phyloP scores from a whole-genome alignment of 1,140 invertebrate genomes.

The Archivesica marissinica region DNA sequence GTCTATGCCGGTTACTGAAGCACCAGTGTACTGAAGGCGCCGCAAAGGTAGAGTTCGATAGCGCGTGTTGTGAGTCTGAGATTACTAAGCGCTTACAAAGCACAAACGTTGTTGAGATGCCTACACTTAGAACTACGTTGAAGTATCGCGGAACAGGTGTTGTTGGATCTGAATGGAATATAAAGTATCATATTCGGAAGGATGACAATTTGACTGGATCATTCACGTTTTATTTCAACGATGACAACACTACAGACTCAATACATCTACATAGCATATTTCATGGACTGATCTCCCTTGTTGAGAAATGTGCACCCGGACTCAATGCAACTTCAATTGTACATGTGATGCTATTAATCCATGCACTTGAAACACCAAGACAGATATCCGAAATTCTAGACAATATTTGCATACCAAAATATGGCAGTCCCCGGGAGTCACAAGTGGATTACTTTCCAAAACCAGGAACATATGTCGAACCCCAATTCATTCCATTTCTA shows the following conservation, averaged over 20 bases:
- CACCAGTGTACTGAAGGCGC: neutral
- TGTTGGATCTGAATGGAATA: neutral
- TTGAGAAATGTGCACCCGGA: neutral
- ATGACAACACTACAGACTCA: neutral
- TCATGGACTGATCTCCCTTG: neutral
- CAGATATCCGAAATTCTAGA: conserved; percentile 12
- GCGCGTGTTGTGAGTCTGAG: neutral
- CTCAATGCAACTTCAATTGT: neutral
- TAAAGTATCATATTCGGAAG: neutral
- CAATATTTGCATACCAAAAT: neutral
- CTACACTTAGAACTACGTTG: neutral
- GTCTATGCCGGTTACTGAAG: conserved; percentile 3
- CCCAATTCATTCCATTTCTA: conserved; percentile 39
- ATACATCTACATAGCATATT: neutral
- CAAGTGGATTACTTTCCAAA: conserved; percentile 24
- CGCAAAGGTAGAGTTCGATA: neutral
- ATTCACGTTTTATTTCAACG: neutral
- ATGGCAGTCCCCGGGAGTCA: neutral
- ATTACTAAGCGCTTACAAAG: neutral
- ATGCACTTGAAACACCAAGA: neutral
- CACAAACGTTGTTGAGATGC: neutral
- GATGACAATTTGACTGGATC: neutral
- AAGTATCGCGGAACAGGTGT: neutral
- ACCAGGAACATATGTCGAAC: conserved; percentile 49
- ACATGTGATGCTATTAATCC: neutral